Conservation (phyloP, 1,140 invertebrate species). For the Frieseomelitta varia region DNA sequence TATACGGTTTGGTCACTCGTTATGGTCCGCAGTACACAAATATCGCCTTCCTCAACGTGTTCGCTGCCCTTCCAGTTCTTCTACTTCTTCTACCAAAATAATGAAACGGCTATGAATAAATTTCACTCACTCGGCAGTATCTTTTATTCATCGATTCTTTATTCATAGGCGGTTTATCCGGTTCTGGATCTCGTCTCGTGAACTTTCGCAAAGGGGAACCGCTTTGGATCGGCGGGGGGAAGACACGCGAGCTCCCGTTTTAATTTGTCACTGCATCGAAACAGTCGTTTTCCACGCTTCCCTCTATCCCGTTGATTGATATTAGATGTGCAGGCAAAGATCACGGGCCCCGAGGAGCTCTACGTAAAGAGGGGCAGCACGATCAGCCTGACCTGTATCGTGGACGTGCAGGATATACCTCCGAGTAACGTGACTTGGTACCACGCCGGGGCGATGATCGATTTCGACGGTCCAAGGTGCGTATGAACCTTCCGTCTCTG, state of each 20-base stretch:
- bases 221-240: background rate
- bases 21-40: no score
- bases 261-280: background rate
- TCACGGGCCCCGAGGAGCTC: slow-evolving; percentile 90
- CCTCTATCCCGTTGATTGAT: background rate
- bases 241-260: background rate
- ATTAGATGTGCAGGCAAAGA: slow-evolving; percentile 91
- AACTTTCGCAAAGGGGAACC: background rate
- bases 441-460: slow-evolving; percentile 89
- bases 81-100: background rate
- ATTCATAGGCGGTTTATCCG: background rate
- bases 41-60: background rate
- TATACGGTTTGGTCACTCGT: no score
- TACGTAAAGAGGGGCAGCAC: slow-evolving; percentile 94
- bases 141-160: slow-evolving; percentile 7
- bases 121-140: background rate
- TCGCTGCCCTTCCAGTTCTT: background rate
- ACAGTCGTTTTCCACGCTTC: background rate
- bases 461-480: slow-evolving; percentile 89
- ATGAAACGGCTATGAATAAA: slow-evolving; percentile 7
- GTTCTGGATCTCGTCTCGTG: background rate
- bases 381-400: slow-evolving; percentile 92
- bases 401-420: slow-evolving; percentile 92
- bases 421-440: slow-evolving; percentile 89
- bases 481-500: background rate